phyloP scores from a whole-genome alignment of 2,113 vertebrate species.

The Solea senegalensis region DNA sequence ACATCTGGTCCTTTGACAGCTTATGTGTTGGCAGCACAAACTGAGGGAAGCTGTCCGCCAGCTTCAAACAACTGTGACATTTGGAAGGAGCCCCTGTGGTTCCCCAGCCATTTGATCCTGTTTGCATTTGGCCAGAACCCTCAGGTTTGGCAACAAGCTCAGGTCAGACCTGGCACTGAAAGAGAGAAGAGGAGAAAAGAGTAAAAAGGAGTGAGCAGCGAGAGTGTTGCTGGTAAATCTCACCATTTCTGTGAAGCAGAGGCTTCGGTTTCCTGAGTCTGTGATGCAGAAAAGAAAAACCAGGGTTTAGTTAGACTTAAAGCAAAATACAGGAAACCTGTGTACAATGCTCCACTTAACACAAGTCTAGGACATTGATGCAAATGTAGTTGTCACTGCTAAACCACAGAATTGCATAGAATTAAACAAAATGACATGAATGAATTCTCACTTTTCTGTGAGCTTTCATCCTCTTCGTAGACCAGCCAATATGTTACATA shows the following conservation, averaged over 20 bases:
- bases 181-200: constrained; percentile 38
- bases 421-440: constrained; percentile 33
- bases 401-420: constrained; percentile 45
- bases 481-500: not conserved
- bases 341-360: constrained; percentile 10
- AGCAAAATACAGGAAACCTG: constrained; percentile 38
- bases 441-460: constrained; percentile 2
- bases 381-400: constrained; percentile 19
- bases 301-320: not conserved
- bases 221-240: constrained; percentile 45
- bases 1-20: constrained; percentile 61
- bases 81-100: constrained; percentile 75
- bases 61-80: constrained; percentile 81
- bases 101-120: constrained; percentile 73
- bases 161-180: constrained; percentile 53
- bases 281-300: constrained; percentile 22
- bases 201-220: constrained; percentile 20
- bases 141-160: constrained; percentile 66
- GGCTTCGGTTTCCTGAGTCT: constrained; percentile 13
- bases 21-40: constrained; percentile 57
- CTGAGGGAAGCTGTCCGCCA: constrained; percentile 51
- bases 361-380: constrained; percentile 4
- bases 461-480: constrained; percentile 2
- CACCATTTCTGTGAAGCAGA: constrained; percentile 29
- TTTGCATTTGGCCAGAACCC: constrained; percentile 66